These are phyloP conservation scores for Rhodeus uyekii DNA, from an alignment of 2,797 vertebrate species.

Conservation along the genomic window DNA sequence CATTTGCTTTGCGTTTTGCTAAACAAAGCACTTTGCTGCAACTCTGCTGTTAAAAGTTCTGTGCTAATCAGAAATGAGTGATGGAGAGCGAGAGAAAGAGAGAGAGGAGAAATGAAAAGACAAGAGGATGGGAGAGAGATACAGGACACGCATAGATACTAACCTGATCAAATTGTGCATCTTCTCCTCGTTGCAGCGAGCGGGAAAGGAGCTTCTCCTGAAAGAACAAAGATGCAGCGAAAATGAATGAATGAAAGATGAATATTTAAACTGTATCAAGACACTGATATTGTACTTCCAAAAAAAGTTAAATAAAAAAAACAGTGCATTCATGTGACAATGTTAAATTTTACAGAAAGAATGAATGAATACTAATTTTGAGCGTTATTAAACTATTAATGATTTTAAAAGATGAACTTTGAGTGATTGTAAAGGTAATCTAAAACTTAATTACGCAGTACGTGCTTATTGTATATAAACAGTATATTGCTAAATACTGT, in stretches of 20 bases:
- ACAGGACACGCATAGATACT: slow-evolving; percentile 43
- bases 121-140: slow-evolving; percentile 28
- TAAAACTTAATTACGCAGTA: neutral
- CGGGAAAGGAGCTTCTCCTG: slow-evolving; percentile 97
- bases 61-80: slow-evolving; percentile 68
- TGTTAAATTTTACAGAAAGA: neutral
- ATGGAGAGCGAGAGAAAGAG: slow-evolving; percentile 50
- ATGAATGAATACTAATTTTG: neutral
- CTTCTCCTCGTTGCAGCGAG: slow-evolving; percentile 98
- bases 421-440: neutral
- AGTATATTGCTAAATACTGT: no score
- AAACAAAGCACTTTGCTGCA: slow-evolving; percentile 76
- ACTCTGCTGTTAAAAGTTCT: slow-evolving; percentile 70
- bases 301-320: neutral
- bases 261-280: neutral
- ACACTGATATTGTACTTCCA: neutral
- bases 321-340: neutral
- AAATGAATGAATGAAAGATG: neutral
- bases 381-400: neutral
- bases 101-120: slow-evolving; percentile 6
- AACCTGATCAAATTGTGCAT: slow-evolving; percentile 99
- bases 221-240: neutral
- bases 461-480: no score
- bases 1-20: slow-evolving; percentile 73
- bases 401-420: neutral